Conservation (phyloP, 2,113 vertebrate genomes). For the Hyaena hyaena region DNA sequence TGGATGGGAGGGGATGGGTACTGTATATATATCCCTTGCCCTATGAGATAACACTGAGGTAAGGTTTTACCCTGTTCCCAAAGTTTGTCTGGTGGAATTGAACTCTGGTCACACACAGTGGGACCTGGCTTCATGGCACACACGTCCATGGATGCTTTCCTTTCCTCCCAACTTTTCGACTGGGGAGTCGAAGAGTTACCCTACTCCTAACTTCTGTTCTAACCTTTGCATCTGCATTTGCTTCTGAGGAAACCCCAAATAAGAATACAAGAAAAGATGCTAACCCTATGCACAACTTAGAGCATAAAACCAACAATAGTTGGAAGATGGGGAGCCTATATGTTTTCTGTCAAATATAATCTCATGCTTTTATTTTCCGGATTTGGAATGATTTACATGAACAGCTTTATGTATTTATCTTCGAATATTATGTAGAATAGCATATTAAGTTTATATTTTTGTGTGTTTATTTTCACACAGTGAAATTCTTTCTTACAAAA, state of each 20-base stretch:
- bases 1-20: no score
- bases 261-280: neutral
- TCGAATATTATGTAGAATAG: slow-evolving; percentile 23
- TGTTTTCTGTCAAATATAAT: neutral
- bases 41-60: neutral
- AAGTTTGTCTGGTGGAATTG: neutral
- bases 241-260: neutral
- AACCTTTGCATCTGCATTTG: neutral
- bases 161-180: neutral
- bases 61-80: neutral
- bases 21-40: neutral
- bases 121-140: neutral
- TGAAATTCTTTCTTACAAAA: slow-evolving; percentile 40
- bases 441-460: slow-evolving; percentile 59
- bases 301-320: neutral
- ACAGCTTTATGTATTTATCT: neutral
- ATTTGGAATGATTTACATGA: neutral
- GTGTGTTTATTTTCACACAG: slow-evolving; percentile 55
- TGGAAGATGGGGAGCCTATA: neutral
- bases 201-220: neutral
- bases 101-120: neutral
- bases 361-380: neutral
- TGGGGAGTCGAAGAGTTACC: no score
- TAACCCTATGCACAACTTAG: neutral
- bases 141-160: neutral